Evolutionary conservation across 2,113 vertebrate genomes (phyloP).

Genomic region (Orycteropus afer): DNA sequence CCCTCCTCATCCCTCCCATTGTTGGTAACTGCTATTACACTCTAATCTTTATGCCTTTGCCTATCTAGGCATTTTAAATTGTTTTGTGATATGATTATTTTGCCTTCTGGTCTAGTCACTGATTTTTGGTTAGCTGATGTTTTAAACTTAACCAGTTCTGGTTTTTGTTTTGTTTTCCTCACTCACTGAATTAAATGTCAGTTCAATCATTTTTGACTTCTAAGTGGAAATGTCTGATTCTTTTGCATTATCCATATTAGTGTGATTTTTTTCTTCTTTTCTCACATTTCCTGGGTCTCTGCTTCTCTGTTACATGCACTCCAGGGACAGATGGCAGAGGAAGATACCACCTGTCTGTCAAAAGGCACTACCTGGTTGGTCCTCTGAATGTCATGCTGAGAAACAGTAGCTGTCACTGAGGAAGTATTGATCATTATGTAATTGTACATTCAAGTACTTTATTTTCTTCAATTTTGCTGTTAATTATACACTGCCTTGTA

Average conservation of each 20-base stretch:
- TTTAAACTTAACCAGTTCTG: not conserved
- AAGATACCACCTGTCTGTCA: constrained; percentile 51
- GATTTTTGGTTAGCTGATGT: not conserved
- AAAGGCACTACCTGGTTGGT: constrained; percentile 33
- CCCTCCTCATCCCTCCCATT: not conserved
- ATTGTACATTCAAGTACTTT: not conserved
- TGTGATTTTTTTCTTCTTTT: constrained; percentile 7
- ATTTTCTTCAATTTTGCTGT: not conserved
- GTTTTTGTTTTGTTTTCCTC: not conserved
- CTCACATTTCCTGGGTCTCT: not conserved
- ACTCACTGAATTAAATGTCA: not conserved
- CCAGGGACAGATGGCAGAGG: constrained; percentile 66
- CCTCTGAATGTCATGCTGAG: not conserved
- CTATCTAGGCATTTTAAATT: not conserved
- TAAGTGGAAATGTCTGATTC: constrained; percentile 43
- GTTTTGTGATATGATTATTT: not conserved
- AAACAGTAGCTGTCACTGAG: not conserved
- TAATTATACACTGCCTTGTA: not conserved
- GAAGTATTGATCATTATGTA: not conserved
- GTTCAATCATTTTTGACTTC: not conserved
- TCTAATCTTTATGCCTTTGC: not conserved
- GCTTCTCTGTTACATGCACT: constrained; percentile 15
- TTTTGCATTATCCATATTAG: not conserved
- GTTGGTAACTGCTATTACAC: not conserved
- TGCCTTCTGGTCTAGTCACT: not conserved